Evolutionary conservation across 2,113 vertebrate genomes (phyloP).

Genomic region (Pao palembangensis): DNA sequence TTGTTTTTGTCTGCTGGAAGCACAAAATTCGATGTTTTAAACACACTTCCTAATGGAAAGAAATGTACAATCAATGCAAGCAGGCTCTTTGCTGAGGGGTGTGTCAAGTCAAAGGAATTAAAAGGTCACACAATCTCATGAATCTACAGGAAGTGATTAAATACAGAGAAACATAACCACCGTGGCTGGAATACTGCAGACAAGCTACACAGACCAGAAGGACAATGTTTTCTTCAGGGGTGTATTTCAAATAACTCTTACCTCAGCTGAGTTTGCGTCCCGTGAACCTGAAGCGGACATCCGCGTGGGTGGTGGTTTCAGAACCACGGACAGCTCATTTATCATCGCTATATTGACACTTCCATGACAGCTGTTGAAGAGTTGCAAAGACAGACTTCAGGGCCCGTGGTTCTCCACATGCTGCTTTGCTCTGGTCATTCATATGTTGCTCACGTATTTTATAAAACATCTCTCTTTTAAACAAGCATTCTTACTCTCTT

Average conservation of each 20-base stretch:
- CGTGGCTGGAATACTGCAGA: not conserved
- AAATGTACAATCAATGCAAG: too few relatives aligned
- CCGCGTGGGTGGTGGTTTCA: constrained; percentile 56
- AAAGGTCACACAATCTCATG: not conserved
- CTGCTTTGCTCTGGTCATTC: not conserved
- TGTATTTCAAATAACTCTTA: not conserved
- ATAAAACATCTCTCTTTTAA: too few relatives aligned
- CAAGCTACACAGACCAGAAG: not conserved
- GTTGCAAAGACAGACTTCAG: not conserved
- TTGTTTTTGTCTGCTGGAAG: constrained; percentile 11
- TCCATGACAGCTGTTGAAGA: constrained; percentile 38
- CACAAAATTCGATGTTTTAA: not conserved
- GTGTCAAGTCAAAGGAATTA: not conserved
- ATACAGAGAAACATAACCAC: not conserved
- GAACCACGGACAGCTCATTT: constrained; percentile 67
- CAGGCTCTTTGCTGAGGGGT: not conserved
- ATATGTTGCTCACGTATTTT: not conserved
- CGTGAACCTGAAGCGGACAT: not conserved
- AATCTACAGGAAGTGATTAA: not conserved
- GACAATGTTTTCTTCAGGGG: not conserved
- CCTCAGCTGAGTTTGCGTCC: too few relatives aligned
- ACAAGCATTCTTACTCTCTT: not conserved
- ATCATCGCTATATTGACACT: constrained; percentile 57
- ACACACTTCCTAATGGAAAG: too few relatives aligned
- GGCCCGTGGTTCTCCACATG: not conserved